Percentiles rank a stretch among this genome's conserved stretches.
Evolutionary conservation across 1,140 invertebrate genomes (phyloP).

Genomic region (Lordiphosa collinella): DNA sequence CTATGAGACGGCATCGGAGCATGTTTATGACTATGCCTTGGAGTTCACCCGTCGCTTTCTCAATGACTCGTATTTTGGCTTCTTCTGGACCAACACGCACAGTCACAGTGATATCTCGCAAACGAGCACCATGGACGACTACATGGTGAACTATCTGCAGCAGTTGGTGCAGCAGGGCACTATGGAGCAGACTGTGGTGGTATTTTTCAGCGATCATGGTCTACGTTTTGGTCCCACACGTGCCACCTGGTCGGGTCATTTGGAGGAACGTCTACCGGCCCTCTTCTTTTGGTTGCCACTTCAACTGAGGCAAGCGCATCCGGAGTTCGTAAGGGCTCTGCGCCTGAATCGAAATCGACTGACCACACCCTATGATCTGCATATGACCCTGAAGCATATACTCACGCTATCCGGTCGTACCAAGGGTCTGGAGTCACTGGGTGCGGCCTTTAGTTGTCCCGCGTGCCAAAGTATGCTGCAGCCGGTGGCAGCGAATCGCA

Average conservation of each 20-base stretch:
- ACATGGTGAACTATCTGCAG: slow-evolving; percentile 82
- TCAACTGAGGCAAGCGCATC: slow-evolving; percentile 84
- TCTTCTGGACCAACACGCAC: slow-evolving; percentile 89
- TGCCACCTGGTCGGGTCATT: slow-evolving; percentile 85
- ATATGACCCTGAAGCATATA: slow-evolving; percentile 83
- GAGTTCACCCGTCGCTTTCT: slow-evolving; percentile 82
- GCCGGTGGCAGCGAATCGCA: slow-evolving; percentile 83
- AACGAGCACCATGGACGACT: slow-evolving; percentile 84
- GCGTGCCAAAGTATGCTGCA: slow-evolving; percentile 85
- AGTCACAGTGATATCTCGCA: slow-evolving; percentile 89
- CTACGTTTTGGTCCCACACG: slow-evolving; percentile 91
- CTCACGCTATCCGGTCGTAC: slow-evolving; percentile 79
- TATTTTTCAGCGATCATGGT: slow-evolving; percentile 96
- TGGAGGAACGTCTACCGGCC: slow-evolving; percentile 94
- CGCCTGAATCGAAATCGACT: slow-evolving; percentile 86
- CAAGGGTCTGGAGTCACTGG: slow-evolving; percentile 68
- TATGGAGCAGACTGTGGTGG: slow-evolving; percentile 85
- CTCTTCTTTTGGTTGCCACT: slow-evolving; percentile 89
- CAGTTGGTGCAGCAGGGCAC: slow-evolving; percentile 82
- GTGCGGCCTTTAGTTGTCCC: slow-evolving; percentile 80
- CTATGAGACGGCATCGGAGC: slow-evolving; percentile 82
- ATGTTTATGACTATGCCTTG: slow-evolving; percentile 82
- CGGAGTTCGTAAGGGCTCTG: slow-evolving; percentile 84
- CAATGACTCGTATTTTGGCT: slow-evolving; percentile 85
- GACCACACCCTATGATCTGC: slow-evolving; percentile 91